phyloP scores from a whole-genome alignment of 2,113 vertebrate genomes.

The Girardinichthys multiradiatus region DNA sequence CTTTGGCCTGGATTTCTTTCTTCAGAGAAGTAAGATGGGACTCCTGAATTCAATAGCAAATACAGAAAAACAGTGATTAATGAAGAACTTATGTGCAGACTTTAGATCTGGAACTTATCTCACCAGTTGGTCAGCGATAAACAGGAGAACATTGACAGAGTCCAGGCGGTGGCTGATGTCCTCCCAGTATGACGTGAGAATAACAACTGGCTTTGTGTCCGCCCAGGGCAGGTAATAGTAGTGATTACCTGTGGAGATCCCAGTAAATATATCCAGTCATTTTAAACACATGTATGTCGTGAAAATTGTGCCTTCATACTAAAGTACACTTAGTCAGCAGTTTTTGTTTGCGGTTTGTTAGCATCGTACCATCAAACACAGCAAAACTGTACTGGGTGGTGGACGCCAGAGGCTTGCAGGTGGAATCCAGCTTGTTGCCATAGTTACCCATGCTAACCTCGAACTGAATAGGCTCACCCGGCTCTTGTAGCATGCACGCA shows the following conservation, averaged over 20 bases:
- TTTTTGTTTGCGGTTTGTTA: background rate
- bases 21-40: conserved; percentile 85
- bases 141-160: conserved; percentile 86
- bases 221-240: conserved; percentile 98
- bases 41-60: conserved; percentile 81
- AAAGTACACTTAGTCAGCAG: background rate
- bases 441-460: conserved; percentile 99
- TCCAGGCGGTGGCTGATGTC: conserved; percentile 93
- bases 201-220: conserved; percentile 92
- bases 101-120: conserved; percentile 49
- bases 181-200: conserved; percentile 94
- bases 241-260: conserved; percentile 85
- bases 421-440: conserved; percentile 95
- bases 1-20: conserved; percentile 86
- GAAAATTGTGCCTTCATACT: background rate
- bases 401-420: conserved; percentile 94
- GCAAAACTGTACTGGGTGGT: conserved; percentile 93
- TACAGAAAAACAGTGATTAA: background rate
- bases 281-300: conserved; percentile 16
- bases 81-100: background rate
- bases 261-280: conserved; percentile 22
- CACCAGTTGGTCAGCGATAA: conserved; percentile 87
- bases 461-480: conserved; percentile 94
- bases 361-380: conserved; percentile 89
- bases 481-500: conserved; percentile 92